A percentile compares a stretch with the other conserved stretches of the same genome.
These are phyloP conservation scores for Epistrophe grossulariae DNA, from an alignment of 2,888 invertebrate genomes.

Conservation along the genomic window DNA sequence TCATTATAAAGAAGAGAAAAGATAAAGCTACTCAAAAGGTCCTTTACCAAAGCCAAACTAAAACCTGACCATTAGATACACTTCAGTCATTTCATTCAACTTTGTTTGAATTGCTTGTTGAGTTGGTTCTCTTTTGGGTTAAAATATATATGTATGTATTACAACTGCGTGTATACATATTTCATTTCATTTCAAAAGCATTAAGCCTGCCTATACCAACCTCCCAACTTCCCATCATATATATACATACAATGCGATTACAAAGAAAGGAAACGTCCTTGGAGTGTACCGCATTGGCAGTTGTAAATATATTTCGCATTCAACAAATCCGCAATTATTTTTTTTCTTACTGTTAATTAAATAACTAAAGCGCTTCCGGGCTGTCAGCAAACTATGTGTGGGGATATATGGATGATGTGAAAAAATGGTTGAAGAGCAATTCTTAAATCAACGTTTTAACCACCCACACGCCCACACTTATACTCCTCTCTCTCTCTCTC, in stretches of 20 bases:
- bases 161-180: conserved; percentile 14
- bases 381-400: conserved; percentile 48
- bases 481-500: not conserved
- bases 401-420: conserved; percentile 6
- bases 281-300: conserved; percentile 57
- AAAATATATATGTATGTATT: conserved; percentile 14
- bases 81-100: conserved; percentile 66
- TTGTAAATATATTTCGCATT: conserved; percentile 54
- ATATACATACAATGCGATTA: conserved; percentile 29
- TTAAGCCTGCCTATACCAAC: not conserved
- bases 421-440: conserved; percentile 35
- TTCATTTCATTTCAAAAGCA: conserved; percentile 33
- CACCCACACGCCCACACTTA: not conserved
- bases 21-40: conserved; percentile 45
- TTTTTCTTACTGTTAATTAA: conserved; percentile 63
- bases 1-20: conserved; percentile 23
- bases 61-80: conserved; percentile 69
- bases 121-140: conserved; percentile 10
- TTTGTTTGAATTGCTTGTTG: conserved; percentile 56
- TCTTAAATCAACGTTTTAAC: conserved; percentile 11
- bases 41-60: conserved; percentile 51
- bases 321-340: conserved; percentile 55
- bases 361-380: conserved; percentile 63
- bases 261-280: conserved; percentile 50
- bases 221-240: conserved; percentile 5